phyloP scores from a whole-genome alignment of 2,113 vertebrate genomes.

The Muntiacus reevesi region DNA sequence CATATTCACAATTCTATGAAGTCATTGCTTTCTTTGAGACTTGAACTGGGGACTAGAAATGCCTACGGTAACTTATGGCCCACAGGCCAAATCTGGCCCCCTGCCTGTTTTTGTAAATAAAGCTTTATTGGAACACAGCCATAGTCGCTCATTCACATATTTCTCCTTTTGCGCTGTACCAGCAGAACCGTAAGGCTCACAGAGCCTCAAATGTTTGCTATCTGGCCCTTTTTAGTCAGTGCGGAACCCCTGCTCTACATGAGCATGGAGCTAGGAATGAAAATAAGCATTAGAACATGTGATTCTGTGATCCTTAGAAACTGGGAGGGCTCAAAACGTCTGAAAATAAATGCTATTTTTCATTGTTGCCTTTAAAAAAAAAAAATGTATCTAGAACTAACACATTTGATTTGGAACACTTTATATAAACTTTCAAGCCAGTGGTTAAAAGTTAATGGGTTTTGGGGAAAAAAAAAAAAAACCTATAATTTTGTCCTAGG shows the following conservation, averaged over 20 bases:
- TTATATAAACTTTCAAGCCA: not conserved
- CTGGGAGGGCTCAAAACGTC: not conserved
- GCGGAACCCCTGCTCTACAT: not conserved
- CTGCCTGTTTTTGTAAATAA: slow-evolving; percentile 19
- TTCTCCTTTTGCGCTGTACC: not conserved
- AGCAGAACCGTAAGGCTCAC: not conserved
- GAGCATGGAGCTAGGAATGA: not conserved
- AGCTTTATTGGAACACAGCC: not conserved
- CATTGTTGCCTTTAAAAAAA: not conserved
- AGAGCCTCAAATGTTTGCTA: not conserved
- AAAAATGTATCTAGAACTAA: not conserved
- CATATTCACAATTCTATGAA: not conserved
- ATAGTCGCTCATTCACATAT: not conserved
- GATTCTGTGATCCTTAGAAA: not conserved
- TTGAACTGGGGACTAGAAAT: not conserved
- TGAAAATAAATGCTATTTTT: not conserved
- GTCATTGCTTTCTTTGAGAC: not conserved
- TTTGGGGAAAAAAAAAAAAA: not conserved
- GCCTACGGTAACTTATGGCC: not conserved
- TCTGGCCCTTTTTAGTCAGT: not conserved
- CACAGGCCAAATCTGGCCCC: not conserved
- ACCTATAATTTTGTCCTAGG: not conserved
- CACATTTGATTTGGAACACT: not conserved
- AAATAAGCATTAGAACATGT: not conserved
- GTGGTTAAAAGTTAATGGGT: not conserved